A percentile compares a stretch with the other conserved stretches of the same genome.
Conservation (phyloP, 2,888 invertebrate species). For the Unio pictorum region DNA sequence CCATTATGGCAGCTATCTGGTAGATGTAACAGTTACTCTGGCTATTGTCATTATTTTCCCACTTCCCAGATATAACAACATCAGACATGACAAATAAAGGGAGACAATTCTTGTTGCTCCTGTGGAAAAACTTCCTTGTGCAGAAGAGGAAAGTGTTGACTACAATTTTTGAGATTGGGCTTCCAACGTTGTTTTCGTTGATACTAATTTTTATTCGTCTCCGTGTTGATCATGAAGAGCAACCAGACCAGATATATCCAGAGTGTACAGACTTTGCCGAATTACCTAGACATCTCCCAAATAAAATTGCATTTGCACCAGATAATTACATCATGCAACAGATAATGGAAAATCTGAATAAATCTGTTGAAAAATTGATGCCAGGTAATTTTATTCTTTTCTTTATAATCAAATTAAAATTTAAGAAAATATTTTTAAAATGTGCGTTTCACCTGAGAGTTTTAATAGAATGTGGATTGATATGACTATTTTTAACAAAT, state of each 20-base stretch:
- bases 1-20: too few relatives aligned
- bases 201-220: constrained; percentile 82
- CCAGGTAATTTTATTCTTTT: neutral
- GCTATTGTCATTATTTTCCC: too few relatives aligned
- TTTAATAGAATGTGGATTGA: too few relatives aligned
- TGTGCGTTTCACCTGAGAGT: too few relatives aligned
- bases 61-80: too few relatives aligned
- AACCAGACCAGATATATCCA: constrained; percentile 56
- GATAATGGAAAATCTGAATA: constrained; percentile 41
- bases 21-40: too few relatives aligned
- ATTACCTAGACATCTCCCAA: constrained; percentile 14
- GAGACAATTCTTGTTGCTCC: constrained; percentile 78
- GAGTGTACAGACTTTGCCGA: constrained; percentile 40
- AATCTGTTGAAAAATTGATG: neutral
- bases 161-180: constrained; percentile 78
- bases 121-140: constrained; percentile 88
- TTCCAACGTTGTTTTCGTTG: constrained; percentile 69
- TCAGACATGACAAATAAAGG: constrained; percentile 17
- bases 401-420: too few relatives aligned
- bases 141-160: constrained; percentile 82
- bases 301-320: constrained; percentile 49
- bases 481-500: too few relatives aligned
- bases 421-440: too few relatives aligned
- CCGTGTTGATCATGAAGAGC: constrained; percentile 77
- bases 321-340: constrained; percentile 29